phyloP scores from a whole-genome alignment of 2,888 invertebrate genomes.

The Acleris holmiana region DNA sequence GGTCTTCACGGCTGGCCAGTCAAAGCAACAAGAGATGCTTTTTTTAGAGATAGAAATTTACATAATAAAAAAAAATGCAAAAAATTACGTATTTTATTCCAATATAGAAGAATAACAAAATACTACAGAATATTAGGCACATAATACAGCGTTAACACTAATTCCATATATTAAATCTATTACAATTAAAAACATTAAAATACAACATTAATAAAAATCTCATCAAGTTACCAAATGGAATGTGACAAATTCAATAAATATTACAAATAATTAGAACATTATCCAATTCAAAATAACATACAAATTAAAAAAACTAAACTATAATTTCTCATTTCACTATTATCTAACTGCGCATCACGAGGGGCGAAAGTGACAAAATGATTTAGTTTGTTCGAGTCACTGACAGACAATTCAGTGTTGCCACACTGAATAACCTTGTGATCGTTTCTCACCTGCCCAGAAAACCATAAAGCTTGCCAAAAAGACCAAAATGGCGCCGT shows the following conservation, averaged over 20 bases:
- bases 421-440: too few species aligned
- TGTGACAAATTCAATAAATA: conserved; percentile 1
- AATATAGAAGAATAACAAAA: conserved; percentile 29
- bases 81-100: conserved; percentile 22
- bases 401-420: too few species aligned
- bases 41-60: background rate
- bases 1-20: too few species aligned
- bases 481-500: too few species aligned
- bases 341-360: too few species aligned
- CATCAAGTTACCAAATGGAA: conserved; percentile 24
- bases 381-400: too few species aligned
- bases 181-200: conserved; percentile 6
- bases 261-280: conserved; percentile 2
- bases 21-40: too few species aligned
- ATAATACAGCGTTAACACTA: conserved; percentile 13
- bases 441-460: too few species aligned
- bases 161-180: conserved; percentile 9
- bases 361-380: too few species aligned
- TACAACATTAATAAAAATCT: conserved; percentile 24
- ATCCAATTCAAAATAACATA: background rate
- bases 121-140: conserved; percentile 25
- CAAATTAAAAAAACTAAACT: background rate
- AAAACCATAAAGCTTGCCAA: too few species aligned
- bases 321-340: too few species aligned
- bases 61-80: conserved; percentile 1